phyloP scores from a whole-genome alignment of 2,797 vertebrate genomes.

The Lepidocolaptes lacrymiger region DNA sequence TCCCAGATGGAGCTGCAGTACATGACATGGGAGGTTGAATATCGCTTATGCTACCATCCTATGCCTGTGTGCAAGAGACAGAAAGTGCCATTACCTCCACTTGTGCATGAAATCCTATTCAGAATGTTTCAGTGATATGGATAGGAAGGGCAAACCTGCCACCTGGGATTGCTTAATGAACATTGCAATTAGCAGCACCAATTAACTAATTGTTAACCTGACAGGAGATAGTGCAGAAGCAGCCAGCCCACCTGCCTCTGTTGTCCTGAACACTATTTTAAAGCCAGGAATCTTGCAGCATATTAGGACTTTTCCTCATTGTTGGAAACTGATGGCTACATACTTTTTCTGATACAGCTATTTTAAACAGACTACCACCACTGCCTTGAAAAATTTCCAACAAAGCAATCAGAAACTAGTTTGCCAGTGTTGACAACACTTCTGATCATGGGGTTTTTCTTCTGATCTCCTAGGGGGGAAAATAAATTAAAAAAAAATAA shows the following conservation, averaged over 20 bases:
- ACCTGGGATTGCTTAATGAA: slow-evolving; percentile 59
- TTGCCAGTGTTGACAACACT: background rate
- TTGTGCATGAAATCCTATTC: slow-evolving; percentile 55
- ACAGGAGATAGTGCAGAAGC: slow-evolving; percentile 19
- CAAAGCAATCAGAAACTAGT: background rate
- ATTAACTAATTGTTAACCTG: slow-evolving; percentile 68
- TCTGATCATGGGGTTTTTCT: background rate
- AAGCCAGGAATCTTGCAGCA: background rate
- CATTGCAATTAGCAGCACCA: slow-evolving; percentile 52
- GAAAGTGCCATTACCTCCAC: slow-evolving; percentile 12
- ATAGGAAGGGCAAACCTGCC: slow-evolving; percentile 41
- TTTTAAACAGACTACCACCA: background rate
- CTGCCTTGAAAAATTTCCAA: background rate
- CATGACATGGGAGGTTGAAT: slow-evolving; percentile 10
- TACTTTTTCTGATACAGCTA: background rate
- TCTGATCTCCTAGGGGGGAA: background rate
- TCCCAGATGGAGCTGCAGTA: slow-evolving; percentile 18
- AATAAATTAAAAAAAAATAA: background rate
- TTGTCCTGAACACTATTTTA: background rate
- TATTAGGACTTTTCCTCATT: background rate
- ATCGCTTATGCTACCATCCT: background rate
- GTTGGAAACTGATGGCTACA: background rate
- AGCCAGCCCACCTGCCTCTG: background rate
- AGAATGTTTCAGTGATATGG: slow-evolving; percentile 9
- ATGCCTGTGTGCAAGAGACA: background rate